These are phyloP conservation scores for Chiloscyllium plagiosum DNA, from an alignment of 2,113 vertebrate species.

Conservation along the genomic window DNA sequence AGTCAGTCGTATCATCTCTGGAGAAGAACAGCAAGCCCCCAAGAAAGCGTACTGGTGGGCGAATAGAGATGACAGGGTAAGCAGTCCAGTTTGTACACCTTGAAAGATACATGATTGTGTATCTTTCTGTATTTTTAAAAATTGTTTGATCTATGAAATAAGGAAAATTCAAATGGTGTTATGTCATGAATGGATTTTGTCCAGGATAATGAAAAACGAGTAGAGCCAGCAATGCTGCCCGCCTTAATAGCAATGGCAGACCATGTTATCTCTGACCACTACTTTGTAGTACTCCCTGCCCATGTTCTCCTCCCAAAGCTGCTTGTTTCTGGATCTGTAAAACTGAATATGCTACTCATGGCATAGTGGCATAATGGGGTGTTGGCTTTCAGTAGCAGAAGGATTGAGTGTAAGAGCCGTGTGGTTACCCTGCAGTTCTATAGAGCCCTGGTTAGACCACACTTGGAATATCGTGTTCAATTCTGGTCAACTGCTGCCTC, in stretches of 20 bases:
- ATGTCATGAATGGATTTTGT: background rate
- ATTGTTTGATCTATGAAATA: background rate
- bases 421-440: no score
- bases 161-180: background rate
- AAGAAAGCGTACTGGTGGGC: conserved; percentile 74
- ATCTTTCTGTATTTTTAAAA: background rate
- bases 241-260: background rate
- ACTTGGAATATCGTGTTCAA: no score
- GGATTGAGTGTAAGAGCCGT: no score
- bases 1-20: conserved; percentile 62
- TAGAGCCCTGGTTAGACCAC: no score
- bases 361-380: no score
- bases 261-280: background rate
- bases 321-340: background rate
- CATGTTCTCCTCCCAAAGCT: background rate
- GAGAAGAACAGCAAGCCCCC: conserved; percentile 51
- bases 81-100: background rate
- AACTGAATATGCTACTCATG: background rate
- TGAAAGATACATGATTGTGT: background rate
- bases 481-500: no score
- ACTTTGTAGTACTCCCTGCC: background rate
- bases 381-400: no score
- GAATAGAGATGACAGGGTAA: conserved; percentile 67
- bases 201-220: background rate
- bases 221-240: background rate